These are phyloP conservation scores for Sipha maydis DNA, from an alignment of 2,888 invertebrate species.

Conservation along the genomic window DNA sequence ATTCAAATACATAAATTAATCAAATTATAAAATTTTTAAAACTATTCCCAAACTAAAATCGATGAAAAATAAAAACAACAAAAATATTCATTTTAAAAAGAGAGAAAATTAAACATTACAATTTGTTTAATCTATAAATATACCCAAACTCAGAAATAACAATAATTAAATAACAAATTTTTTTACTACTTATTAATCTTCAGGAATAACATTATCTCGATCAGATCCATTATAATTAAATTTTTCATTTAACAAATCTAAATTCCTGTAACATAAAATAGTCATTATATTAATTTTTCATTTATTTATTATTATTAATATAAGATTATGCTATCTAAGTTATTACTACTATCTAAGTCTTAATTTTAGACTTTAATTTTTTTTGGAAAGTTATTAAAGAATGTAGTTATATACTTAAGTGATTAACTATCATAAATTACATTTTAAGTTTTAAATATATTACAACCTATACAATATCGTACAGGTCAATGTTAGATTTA, in stretches of 20 bases:
- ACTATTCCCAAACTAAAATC: background rate
- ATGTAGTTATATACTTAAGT: background rate
- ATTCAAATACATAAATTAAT: background rate
- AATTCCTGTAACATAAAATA: slow-evolving; percentile 56
- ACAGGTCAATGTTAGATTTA: background rate
- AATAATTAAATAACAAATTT: background rate
- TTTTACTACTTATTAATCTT: background rate
- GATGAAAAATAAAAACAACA: too few species aligned
- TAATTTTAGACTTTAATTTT: too few species aligned
- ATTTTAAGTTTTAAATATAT: background rate
- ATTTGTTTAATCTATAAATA: background rate
- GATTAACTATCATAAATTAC: background rate
- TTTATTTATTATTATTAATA: background rate
- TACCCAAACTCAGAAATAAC: background rate
- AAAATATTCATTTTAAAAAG: background rate
- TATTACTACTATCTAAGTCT: background rate
- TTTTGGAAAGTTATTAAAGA: background rate
- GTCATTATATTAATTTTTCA: background rate
- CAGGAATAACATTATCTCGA: slow-evolving; percentile 22
- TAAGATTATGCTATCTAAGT: background rate
- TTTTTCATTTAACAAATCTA: slow-evolving; percentile 62
- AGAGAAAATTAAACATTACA: background rate
- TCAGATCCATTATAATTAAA: slow-evolving; percentile 24
- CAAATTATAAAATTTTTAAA: background rate
- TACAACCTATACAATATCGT: background rate